A percentile compares a stretch with the other conserved stretches of the same genome.
Evolutionary conservation across 2,888 invertebrate species (phyloP).

Genomic region (Hyposoter didymator): DNA sequence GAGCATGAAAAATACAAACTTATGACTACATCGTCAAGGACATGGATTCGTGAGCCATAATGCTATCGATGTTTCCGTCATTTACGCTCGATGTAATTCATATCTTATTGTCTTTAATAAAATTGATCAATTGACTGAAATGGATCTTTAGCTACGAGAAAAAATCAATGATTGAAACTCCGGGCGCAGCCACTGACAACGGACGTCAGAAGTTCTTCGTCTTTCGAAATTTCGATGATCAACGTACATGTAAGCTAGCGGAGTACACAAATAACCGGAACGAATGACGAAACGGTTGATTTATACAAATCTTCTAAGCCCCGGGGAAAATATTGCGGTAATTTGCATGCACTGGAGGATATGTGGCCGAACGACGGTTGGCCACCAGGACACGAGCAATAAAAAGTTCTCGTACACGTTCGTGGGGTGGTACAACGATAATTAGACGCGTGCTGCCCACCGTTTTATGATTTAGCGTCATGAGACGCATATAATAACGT

Average conservation of each 20-base stretch:
- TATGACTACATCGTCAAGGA: conserved; percentile 45
- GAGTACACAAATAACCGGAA: conserved; percentile 18
- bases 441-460: conserved; percentile 72
- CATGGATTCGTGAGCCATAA: conserved; percentile 24
- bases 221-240: background rate
- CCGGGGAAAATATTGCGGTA: conserved; percentile 32
- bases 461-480: conserved; percentile 71
- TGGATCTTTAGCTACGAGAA: background rate
- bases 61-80: background rate
- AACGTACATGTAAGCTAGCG: background rate
- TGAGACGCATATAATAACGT: conserved; percentile 68
- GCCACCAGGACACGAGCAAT: conserved; percentile 43
- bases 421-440: conserved; percentile 62
- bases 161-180: background rate
- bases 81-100: background rate
- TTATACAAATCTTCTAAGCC: conserved; percentile 35
- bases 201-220: background rate
- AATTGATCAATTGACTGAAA: too few relatives aligned
- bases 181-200: background rate
- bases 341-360: conserved; percentile 39
- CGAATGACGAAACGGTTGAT: conserved; percentile 31
- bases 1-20: conserved; percentile 14
- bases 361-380: conserved; percentile 18
- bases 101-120: background rate
- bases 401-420: conserved; percentile 55